These are phyloP conservation scores for Buphagus erythrorhynchus DNA, from an alignment of 2,797 vertebrate genomes.

Conservation along the genomic window DNA sequence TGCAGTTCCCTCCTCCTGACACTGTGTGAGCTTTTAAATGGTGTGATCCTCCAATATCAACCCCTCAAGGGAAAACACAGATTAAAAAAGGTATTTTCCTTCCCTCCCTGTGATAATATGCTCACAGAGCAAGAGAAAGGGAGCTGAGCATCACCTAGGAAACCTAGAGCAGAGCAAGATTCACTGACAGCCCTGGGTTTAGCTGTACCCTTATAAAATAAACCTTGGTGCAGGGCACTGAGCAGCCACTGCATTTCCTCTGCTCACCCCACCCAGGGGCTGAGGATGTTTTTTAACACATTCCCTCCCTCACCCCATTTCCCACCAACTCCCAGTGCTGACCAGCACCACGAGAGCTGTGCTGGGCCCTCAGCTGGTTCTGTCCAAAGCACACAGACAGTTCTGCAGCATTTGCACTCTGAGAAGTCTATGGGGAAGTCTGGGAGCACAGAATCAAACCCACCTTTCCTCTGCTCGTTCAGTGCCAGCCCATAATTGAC, in stretches of 20 bases:
- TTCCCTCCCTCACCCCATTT: background rate
- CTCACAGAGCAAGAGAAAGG: background rate
- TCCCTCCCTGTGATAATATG: background rate
- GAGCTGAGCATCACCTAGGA: background rate
- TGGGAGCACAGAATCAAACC: background rate
- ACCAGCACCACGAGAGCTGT: background rate
- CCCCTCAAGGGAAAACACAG: background rate
- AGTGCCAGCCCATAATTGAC: constrained; percentile 86
- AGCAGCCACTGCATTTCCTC: background rate
- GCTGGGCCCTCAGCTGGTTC: background rate
- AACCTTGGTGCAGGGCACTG: background rate
- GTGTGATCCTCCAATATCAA: background rate
- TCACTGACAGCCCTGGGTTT: background rate
- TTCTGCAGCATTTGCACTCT: background rate
- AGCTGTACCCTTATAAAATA: background rate
- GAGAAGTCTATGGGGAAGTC: background rate
- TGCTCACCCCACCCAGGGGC: background rate
- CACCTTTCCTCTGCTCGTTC: constrained; percentile 93
- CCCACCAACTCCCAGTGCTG: background rate
- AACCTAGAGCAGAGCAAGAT: background rate
- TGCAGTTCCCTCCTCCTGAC: background rate
- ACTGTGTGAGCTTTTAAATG: background rate
- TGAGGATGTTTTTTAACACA: background rate
- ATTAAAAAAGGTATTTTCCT: background rate
- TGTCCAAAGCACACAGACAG: background rate